These are phyloP conservation scores for Sycobia sp. DNA, from an alignment of 1,140 invertebrate genomes.

Conservation along the genomic window DNA sequence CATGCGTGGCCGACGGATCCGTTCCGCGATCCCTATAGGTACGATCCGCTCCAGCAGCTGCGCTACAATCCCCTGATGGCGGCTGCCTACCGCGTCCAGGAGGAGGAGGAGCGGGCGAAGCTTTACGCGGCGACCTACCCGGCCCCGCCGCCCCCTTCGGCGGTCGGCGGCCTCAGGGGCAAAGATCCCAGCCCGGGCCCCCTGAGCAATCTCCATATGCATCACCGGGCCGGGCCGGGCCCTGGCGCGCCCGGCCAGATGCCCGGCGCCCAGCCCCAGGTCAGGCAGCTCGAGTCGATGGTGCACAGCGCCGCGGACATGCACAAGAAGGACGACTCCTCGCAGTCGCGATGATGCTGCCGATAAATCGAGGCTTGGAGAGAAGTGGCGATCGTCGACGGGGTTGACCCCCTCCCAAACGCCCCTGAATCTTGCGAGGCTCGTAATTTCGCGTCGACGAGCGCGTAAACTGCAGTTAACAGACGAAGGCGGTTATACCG, in stretches of 20 bases:
- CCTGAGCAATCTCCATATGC: conserved; percentile 60
- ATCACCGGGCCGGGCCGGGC: conserved; percentile 57
- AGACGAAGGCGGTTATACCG: too few species aligned
- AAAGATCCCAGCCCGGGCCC: conserved; percentile 70
- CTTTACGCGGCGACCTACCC: conserved; percentile 68
- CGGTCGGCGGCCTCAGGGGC: conserved; percentile 61
- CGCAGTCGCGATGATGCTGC: conserved; percentile 59
- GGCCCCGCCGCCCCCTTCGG: conserved; percentile 62
- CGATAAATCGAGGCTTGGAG: background rate
- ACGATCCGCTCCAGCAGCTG: conserved; percentile 69
- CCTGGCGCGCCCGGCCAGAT: conserved; percentile 52
- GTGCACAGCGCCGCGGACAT: conserved; percentile 54
- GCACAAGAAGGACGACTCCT: conserved; percentile 61
- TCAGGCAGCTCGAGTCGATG: conserved; percentile 45
- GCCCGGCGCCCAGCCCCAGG: conserved; percentile 36
- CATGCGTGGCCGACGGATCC: conserved; percentile 64
- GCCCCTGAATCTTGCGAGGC: background rate
- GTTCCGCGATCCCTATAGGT: conserved; percentile 71
- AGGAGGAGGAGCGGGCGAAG: conserved; percentile 77
- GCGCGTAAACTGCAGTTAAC: too few species aligned
- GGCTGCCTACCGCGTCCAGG: conserved; percentile 68
- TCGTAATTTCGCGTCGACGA: too few species aligned
- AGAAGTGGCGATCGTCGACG: background rate
- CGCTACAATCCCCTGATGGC: conserved; percentile 77
- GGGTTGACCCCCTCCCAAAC: background rate